Percentiles rank a stretch among this genome's conserved stretches.
Evolutionary conservation across 2,888 invertebrate genomes (phyloP).

Genomic region (Ethmia dodecea): DNA sequence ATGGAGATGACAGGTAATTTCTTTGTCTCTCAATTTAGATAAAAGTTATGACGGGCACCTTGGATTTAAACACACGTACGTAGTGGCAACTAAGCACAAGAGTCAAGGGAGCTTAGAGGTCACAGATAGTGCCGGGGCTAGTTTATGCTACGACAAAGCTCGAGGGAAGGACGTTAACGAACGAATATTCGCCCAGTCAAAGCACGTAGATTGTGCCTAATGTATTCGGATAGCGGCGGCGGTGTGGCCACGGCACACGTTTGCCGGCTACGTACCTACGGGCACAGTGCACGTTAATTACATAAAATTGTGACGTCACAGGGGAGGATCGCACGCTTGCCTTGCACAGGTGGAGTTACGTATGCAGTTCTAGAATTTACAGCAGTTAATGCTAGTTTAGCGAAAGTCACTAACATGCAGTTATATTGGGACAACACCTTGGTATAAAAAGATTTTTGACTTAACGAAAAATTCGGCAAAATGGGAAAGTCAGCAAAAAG

Average conservation of each 20-base stretch:
- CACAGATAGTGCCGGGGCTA: conserved; percentile 10
- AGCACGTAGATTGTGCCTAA: conserved; percentile 51
- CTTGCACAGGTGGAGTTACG: conserved; percentile 40
- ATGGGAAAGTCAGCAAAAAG: too few relatives aligned
- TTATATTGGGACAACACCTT: too few relatives aligned
- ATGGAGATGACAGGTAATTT: too few relatives aligned
- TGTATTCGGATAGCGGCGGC: conserved; percentile 52
- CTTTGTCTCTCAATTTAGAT: too few relatives aligned
- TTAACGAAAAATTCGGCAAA: too few relatives aligned
- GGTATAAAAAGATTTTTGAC: too few relatives aligned
- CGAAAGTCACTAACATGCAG: conserved; percentile 7
- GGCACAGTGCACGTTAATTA: conserved; percentile 50
- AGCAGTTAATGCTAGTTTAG: conserved; percentile 23
- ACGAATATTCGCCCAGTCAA: conserved; percentile 41
- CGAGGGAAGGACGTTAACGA: conserved; percentile 40
- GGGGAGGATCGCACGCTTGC: conserved; percentile 36
- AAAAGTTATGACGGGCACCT: too few relatives aligned
- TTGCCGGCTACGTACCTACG: conserved; percentile 19
- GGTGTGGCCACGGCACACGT: conserved; percentile 29
- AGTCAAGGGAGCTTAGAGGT: conserved; percentile 6
- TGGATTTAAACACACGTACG: too few relatives aligned
- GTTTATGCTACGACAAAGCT: conserved; percentile 30
- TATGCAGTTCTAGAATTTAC: conserved; percentile 44
- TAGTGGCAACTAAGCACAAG: too few relatives aligned
- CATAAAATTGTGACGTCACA: conserved; percentile 61